Evolutionary conservation across 2,888 invertebrate genomes (phyloP), one percentile per base, ranked within the genome.

Genomic region (Xestobium rufovillosum): DNA sequence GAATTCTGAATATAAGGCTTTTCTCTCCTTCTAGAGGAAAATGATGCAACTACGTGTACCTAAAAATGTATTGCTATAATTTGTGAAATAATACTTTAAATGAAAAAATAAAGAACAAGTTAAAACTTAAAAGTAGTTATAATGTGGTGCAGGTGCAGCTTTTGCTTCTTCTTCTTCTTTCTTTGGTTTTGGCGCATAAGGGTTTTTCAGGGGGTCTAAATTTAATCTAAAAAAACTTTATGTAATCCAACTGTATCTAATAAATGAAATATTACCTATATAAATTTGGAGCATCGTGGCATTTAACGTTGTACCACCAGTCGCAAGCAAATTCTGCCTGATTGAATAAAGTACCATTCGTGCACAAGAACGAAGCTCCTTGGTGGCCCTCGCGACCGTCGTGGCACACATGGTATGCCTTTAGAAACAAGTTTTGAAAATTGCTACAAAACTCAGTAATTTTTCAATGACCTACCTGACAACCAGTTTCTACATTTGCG

Each of bases 291-390:
- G 88, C 83, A 41, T 81, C 75, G 3, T 77, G 76, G 52, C 89
- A 89, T 56, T 88, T 80, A 0, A 88, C 87, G 59, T 89, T 89
- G 70, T 87, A 87, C 89, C 89, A 89, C 88, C 88, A 89, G 60
- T 89, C 89, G 52, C 89, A 89, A 2, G 84, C 76, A 52, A 89
- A 89, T 58, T 87, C 82, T 43, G 78, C 76, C 57, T 89, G 89
- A 65, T 86, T 86, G 65, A 89, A 89, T 41, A 89, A 69, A 0
- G 89, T 89, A 1, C 89, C 89, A 54, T 89, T 88, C 33, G 85
- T 80, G 65, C 89, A 89, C 3, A 89, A 74, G 66, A 89, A 88
- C 0, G 81, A 74, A 0, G 88, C 83, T 0, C 88, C 87, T 54
- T 85, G 83, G 51, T 84, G 75, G 1, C 88, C 86, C 57, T 88